These are phyloP conservation scores for Leptopilina clavipes DNA, from an alignment of 1,140 invertebrate species.

Conservation along the genomic window DNA sequence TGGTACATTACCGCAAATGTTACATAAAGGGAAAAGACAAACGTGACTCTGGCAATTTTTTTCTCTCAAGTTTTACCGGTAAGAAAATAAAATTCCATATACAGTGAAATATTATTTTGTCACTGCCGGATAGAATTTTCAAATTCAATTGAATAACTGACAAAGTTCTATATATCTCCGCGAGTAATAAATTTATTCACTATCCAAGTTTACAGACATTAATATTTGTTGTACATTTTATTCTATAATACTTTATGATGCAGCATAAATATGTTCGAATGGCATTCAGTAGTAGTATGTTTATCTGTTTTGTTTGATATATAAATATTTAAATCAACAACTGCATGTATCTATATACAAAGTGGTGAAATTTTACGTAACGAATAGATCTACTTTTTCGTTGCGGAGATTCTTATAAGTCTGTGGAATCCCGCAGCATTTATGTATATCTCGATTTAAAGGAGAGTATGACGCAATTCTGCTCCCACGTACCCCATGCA, in stretches of 20 bases:
- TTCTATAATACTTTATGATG: too few species aligned
- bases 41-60: background rate
- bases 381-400: slow-evolving; percentile 20
- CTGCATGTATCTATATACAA: background rate
- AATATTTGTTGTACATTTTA: too few species aligned
- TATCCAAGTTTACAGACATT: too few species aligned
- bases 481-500: slow-evolving; percentile 64
- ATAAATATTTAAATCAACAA: background rate
- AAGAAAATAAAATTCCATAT: too few species aligned
- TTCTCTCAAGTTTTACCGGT: too few species aligned
- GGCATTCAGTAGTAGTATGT: too few species aligned
- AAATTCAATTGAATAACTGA: too few species aligned
- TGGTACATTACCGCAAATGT: background rate
- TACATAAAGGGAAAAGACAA: slow-evolving; percentile 14
- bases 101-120: too few species aligned
- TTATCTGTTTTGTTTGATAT: too few species aligned
- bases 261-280: too few species aligned
- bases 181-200: slow-evolving; percentile 37
- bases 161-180: too few species aligned
- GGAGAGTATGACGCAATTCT: slow-evolving; percentile 58
- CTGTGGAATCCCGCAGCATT: slow-evolving; percentile 1
- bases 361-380: slow-evolving; percentile 31
- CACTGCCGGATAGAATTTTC: too few species aligned
- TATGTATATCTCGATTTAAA: slow-evolving; percentile 33
- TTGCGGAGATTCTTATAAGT: background rate